Base-by-base conservation (phyloP, 2,797 vertebrate genomes). In the Rhabdomys pumilio region DNA sequence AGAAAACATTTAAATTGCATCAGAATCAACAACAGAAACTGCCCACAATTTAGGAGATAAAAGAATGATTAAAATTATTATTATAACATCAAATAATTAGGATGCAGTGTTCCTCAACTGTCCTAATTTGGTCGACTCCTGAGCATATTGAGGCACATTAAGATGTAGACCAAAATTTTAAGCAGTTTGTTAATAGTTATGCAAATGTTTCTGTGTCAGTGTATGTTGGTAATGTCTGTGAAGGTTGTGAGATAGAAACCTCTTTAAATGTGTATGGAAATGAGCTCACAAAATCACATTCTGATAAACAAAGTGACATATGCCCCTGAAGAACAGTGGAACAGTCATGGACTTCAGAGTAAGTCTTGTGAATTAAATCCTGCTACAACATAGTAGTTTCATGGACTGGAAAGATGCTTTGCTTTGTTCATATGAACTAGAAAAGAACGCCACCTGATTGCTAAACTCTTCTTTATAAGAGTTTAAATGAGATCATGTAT, bases 61-160 rank as follows among this genome's bases (percentile, higher is more conserved):
- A 55, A 20, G 34, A 89, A 93, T 97, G 91, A 97, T 97, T 98
- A 98, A 98, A 97, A 97, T 98, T 97, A 98, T 98, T 98, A 98
- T 97, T 96, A 76, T 76, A 97, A 97, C 86, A 97, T 97, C 94
- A 97, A 97, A 96, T 96, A 98, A 95, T 97, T 98, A 97, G 89
- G 90, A 92, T 98, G 91, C 73, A 65, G 95, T 95, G 97, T 98
- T 98, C 98, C 90, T 97, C 91, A 98, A 98, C 97, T 86, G 96
- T 97, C 97, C 96, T 93, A 94, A 97, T 97, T 95, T 98, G 98
- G 98, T 97, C 98, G 82, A 50, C 96, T 98, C 94, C 86, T 96
- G 96, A 98, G 97, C 63, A 97, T 97, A 96, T 55, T 97, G 95
- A 96, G 92, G 77, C 88, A 98, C 97, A 97, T 91, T 97, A 97